phyloP scores from a whole-genome alignment of 1,140 invertebrate species.

The Drosophila takahashii region DNA sequence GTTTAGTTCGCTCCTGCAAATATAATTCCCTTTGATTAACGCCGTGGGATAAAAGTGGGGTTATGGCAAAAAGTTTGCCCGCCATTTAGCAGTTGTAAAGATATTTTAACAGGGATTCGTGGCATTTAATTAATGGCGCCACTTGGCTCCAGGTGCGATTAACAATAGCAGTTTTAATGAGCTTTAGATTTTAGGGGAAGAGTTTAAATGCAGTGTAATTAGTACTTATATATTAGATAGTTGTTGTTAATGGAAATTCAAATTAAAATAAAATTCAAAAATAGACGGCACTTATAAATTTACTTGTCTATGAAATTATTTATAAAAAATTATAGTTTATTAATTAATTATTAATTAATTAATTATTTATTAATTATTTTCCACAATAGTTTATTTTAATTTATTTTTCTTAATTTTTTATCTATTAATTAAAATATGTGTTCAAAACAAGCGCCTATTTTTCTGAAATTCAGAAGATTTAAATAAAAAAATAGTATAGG shows the following conservation, averaged over 20 bases:
- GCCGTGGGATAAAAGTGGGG: constrained; percentile 13
- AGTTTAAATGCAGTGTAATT: not conserved
- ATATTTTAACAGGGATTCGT: constrained; percentile 70
- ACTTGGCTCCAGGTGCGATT: constrained; percentile 28
- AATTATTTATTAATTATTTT: too few species aligned
- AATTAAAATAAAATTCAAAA: too few species aligned
- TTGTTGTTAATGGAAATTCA: not conserved
- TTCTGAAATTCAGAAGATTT: too few species aligned
- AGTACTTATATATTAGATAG: not conserved
- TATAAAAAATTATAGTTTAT: too few species aligned
- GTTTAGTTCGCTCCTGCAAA: constrained; percentile 42
- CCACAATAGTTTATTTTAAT: too few species aligned
- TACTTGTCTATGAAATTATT: too few species aligned
- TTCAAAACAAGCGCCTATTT: too few species aligned
- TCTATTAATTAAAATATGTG: too few species aligned
- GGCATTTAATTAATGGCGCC: constrained; percentile 61
- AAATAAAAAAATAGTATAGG: too few species aligned
- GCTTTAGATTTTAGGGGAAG: constrained; percentile 2
- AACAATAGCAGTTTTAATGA: constrained; percentile 20
- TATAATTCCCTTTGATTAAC: constrained; percentile 33
- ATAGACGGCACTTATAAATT: too few species aligned
- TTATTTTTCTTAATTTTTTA: too few species aligned
- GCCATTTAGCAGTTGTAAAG: constrained; percentile 56
- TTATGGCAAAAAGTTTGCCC: constrained; percentile 23
- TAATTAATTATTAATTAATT: too few species aligned